These are phyloP conservation scores for Helostoma temminkii DNA, from an alignment of 2,797 vertebrate genomes.

Conservation along the genomic window DNA sequence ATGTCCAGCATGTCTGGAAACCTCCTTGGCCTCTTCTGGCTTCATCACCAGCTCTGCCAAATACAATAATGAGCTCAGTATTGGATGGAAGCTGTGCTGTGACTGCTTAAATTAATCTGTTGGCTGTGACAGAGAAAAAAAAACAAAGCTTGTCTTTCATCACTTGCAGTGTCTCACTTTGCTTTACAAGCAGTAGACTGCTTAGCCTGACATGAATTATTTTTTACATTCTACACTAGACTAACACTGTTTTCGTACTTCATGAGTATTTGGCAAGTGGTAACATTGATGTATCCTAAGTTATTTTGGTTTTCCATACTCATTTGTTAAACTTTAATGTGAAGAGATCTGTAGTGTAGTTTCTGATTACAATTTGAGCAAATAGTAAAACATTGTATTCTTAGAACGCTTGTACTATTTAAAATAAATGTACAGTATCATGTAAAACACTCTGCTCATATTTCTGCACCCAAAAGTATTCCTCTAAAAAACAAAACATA, in stretches of 20 bases:
- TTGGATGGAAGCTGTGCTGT: constrained; percentile 25
- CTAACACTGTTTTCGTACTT: constrained; percentile 20
- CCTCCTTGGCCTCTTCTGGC: constrained; percentile 17
- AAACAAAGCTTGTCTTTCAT: constrained; percentile 17
- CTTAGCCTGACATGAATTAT: constrained; percentile 8
- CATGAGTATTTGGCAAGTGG: neutral
- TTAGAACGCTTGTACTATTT: neutral
- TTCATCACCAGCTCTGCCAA: constrained; percentile 43
- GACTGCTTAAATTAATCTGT: constrained; percentile 22
- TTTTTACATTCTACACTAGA: constrained; percentile 2
- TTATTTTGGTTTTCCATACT: neutral
- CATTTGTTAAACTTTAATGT: too few species aligned
- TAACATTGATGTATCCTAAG: neutral
- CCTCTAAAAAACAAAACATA: neutral
- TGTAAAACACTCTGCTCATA: constrained; percentile 41
- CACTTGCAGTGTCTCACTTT: constrained; percentile 32
- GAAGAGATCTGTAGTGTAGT: too few species aligned
- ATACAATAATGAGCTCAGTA: constrained; percentile 49
- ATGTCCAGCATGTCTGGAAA: constrained; percentile 50
- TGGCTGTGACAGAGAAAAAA: constrained; percentile 20
- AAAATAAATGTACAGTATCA: neutral
- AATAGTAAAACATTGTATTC: neutral
- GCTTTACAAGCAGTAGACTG: constrained; percentile 11
- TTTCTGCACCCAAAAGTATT: neutral
- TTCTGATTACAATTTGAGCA: neutral